Base-by-base conservation (phyloP, 2,797 vertebrate genomes). In the Botia kubotai region DNA sequence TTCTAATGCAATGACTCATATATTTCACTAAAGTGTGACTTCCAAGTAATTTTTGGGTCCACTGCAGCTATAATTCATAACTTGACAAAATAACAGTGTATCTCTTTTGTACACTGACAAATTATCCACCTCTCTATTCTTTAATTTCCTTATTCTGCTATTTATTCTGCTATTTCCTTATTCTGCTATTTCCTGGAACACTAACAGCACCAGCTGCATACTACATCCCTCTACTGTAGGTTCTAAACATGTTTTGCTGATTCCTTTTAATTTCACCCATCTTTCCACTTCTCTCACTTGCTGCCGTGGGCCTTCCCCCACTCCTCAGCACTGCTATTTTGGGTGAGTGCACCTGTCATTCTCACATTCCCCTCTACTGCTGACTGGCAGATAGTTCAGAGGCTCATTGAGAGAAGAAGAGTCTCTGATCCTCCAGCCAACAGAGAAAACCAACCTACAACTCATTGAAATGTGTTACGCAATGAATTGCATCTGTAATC, bases 301-400 rank as follows among this genome's bases (percentile, higher is more conserved):
- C 72, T 76, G 70, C 82, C 55, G 8, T 48, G 68, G 77, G 63
- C 86, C 87, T 78, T 84, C 85, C 85, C 86, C 72, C 55, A 16
- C 83, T 66, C 46, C 87, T 83, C 85, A 21, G 23, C 84, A 48
- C 72, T 89, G 84, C 92, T 94, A 95, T 94, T 95, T 94, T 92
- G 82, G 89, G 91, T 80, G 84, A 83, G 86, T 90, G 93, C 94
- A 95, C 92, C 94, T 95, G 94, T 94, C 92, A 89, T 90, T 91
- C 93, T 93, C 90, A 90, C 93, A 91, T 94, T 95, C 90, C 93
- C 90, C 89, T 81, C 83, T 88, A 87, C 87, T 93, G 94, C 94
- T 94, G 94, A 95, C 91, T 90, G 88, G 92, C 92, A 91, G 89
- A 94, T 94, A 92, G 82, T 93, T 88, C 2, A 84, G 87, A 88